These are phyloP conservation scores for Lepidurus arcticus DNA, from an alignment of 1,140 invertebrate species.

Conservation along the genomic window DNA sequence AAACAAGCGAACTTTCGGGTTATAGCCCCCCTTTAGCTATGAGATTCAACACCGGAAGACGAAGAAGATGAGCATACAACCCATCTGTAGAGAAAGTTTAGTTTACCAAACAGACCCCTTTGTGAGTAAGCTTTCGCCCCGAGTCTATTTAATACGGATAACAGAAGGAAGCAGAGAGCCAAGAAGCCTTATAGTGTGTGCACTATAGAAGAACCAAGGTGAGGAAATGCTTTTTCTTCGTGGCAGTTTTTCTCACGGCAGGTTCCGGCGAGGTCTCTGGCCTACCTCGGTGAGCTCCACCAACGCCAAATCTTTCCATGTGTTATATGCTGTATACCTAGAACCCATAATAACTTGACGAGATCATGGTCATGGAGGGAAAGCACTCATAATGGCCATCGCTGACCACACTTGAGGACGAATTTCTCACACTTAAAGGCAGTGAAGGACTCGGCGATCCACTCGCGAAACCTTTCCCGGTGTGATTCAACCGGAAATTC, in stretches of 20 bases:
- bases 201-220: not conserved
- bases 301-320: not conserved
- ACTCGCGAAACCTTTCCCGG: not conserved
- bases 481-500: constrained; percentile 4
- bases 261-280: not conserved
- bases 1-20: no score
- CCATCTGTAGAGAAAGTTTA: no score
- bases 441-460: not conserved
- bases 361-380: not conserved
- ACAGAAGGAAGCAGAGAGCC: not conserved
- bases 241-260: constrained; percentile 13
- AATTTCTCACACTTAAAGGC: not conserved
- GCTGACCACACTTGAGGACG: not conserved
- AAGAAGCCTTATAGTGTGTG: not conserved
- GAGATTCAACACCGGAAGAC: no score
- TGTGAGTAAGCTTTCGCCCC: no score
- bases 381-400: not conserved
- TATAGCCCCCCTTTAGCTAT: no score
- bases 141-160: no score
- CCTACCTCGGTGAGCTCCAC: not conserved
- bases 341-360: not conserved
- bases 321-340: not conserved
- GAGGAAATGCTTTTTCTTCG: constrained; percentile 5
- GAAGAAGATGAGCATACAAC: no score
- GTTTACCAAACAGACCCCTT: no score